Evolutionary conservation across 2,888 invertebrate genomes (phyloP), one percentile per base, ranked within the genome.

Genomic region (Apomyelois bistriatella): DNA sequence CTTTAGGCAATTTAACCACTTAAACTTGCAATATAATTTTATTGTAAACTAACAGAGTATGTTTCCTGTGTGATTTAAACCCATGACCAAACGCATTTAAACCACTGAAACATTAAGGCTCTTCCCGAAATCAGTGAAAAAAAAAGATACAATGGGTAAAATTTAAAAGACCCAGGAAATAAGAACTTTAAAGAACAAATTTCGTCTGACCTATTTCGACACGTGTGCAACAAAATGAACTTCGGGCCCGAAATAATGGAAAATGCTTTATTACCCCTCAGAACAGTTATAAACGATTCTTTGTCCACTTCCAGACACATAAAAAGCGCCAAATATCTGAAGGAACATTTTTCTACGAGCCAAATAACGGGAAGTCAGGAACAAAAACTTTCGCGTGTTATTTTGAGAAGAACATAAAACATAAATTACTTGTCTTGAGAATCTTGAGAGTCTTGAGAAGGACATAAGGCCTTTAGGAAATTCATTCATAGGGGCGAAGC

Each of bases 301-400:
- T 84, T 84, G 84, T 84, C 70, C 72, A 58, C 62, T 61, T 78
- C 81, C 83, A 85, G 84, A 84, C 85, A 79, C 79, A 84, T 84
- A 84, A 86, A 84, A 83, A 72, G 62, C 66, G 65, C 71, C 74
- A 67, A 82, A 81, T 75, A 76, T 76, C 69, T 58, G 64, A 73
- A 64, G 68, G 64, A 70, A 64, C 66, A 61, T 73, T 80, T 82
- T 74, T 79, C 78, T 69, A 72, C 66, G 59, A 64, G 72, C 65
- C 64, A 59, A 58, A 58, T 78, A 82, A 80, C 76, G 78, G 78
- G 62, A 55, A 68, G 72, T 69, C 16, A 68, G 67, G 68, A 60
- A 64, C 42, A 15, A 51, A 12, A 51, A 57, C 32, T 46, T 35
- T 30, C 15, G 3, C 41, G 16, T 6, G 35, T 46, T 46, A 32